Evolutionary conservation across 1,140 invertebrate species (phyloP), one percentile per base, ranked within the genome.

Genomic region (Trialeurodes vaporariorum): DNA sequence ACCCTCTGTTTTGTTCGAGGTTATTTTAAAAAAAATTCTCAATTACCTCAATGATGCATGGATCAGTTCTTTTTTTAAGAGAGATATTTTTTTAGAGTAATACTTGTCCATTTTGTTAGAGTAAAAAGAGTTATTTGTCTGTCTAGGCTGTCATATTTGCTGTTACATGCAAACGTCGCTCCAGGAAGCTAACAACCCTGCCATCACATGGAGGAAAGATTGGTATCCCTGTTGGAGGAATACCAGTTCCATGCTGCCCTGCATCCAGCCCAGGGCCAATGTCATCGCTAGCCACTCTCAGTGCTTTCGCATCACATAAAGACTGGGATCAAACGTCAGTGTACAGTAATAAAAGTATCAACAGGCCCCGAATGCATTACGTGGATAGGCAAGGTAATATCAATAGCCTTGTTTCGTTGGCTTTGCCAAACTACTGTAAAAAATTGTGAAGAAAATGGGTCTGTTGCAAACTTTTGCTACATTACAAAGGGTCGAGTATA

Each of bases 261-360:
- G 83, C 83, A 64, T 86, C 86, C 64, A 90, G 87, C 75, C 88
- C 88, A 27, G 88, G 87, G 40, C 89, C 88, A 2, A 78, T 92
- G 63, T 88, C 90, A n/a, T 91, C 90, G 11, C 83, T 92, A 74
- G 89, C 91, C n/a, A 79, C 82, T 1, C 76, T 87, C 25, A 88
- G 85, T 71, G 89, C 88, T 66, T 92, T 90, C 77, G 91, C 89
- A 76, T 84, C 86, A 72, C 89, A 89, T 76, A 90, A 89, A 76
- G 93, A 96, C 78, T 95, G 93, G 93, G 93, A 96, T 79, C 92
- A 94, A 78, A 86, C 94, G 21, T 95, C 93, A 1, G 90, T 90
- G 22, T 94, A 95, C 77, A 94, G 92, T 76, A 89, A 89, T 67
- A 82, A 93, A 73, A 93, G 90, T 68, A 92, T 93, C 76, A 91